Evolutionary conservation across 2,888 invertebrate species (phyloP), one percentile per base, ranked within the genome.

Genomic region (Eristalinus sepulchralis): DNA sequence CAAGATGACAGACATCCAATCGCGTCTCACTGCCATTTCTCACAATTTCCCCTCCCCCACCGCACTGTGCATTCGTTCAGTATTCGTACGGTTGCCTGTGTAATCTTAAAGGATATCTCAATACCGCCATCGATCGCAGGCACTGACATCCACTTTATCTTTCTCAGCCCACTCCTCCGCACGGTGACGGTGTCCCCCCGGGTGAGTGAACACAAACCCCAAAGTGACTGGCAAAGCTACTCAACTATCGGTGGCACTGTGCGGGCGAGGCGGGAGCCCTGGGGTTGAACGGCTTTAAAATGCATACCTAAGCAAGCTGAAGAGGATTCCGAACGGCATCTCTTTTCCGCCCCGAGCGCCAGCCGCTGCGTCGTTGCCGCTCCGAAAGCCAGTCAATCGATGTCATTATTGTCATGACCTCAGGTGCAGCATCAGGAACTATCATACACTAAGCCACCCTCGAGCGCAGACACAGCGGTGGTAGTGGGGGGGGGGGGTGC

Each of bases 201-300:
- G 34, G 11, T 71, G 64, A 57, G 75, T 62, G 55, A 70, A 73
- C 62, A 67, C 78, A 86, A 75, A 83, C 86, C 83, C 86, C 83
- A 86, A 83, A 86, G 83, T 86, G 86, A 86, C 83, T 86, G 86
- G 78, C 83, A 86, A 86, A 86, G 83, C 86, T 83, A 86, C 86
- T 86, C 83, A 70, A 83, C 83, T 86, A 83, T 83, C 78, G 53
- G 70, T 78, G 85, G 76, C 71, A 81, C 82, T 81, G 53, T 62
- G 11, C 8, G 57, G 24, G 57, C n/a, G 39, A 80, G 55, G 60
- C 63, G 68, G 66, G 64, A 73, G 82, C 68, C 66, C 20, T 13
- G 59, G 72, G 85, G 70, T 53, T 66, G 78, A 70, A 57, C 78
- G 67, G 79, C 83, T 83, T 86, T 83, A 73, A 86, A 83, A 86